phyloP scores from a whole-genome alignment of 2,888 invertebrate species.

The Eubasilissa splendida region DNA sequence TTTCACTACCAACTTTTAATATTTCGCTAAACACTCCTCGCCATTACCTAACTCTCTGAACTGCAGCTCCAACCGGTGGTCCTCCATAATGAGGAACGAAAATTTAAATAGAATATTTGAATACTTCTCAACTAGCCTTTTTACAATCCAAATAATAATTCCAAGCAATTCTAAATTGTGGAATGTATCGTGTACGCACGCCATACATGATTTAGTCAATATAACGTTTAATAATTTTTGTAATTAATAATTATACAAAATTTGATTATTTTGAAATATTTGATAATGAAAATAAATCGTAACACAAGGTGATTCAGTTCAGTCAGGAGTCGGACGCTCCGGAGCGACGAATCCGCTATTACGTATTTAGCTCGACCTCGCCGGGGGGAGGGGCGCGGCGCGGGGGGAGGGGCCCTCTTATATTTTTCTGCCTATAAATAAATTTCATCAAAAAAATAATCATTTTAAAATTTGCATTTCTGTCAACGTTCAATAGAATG shows the following conservation, averaged over 20 bases:
- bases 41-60: slow-evolving; percentile 22
- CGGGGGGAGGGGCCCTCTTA: slow-evolving; percentile 49
- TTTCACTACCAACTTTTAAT: neutral
- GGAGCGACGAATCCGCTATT: slow-evolving; percentile 46
- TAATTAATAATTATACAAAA: slow-evolving; percentile 25
- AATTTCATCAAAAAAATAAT: slow-evolving; percentile 55
- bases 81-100: neutral
- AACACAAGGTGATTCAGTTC: slow-evolving; percentile 21
- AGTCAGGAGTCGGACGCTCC: neutral
- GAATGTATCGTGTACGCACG: neutral
- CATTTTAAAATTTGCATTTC: slow-evolving; percentile 55
- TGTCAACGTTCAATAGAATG: slow-evolving; percentile 55
- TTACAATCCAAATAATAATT: slow-evolving; percentile 33
- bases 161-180: slow-evolving; percentile 34
- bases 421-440: slow-evolving; percentile 47
- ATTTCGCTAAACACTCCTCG: slow-evolving; percentile 7
- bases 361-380: slow-evolving; percentile 25
- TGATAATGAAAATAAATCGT: slow-evolving; percentile 20
- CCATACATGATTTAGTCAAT: slow-evolving; percentile 34
- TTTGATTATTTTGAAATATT: slow-evolving; percentile 27
- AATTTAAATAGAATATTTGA: neutral
- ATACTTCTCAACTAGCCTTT: slow-evolving; percentile 13
- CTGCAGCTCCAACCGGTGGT: neutral
- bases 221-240: slow-evolving; percentile 26
- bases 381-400: slow-evolving; percentile 61